These are phyloP conservation scores for Thumatha senex DNA, from an alignment of 2,888 invertebrate species.

Conservation along the genomic window DNA sequence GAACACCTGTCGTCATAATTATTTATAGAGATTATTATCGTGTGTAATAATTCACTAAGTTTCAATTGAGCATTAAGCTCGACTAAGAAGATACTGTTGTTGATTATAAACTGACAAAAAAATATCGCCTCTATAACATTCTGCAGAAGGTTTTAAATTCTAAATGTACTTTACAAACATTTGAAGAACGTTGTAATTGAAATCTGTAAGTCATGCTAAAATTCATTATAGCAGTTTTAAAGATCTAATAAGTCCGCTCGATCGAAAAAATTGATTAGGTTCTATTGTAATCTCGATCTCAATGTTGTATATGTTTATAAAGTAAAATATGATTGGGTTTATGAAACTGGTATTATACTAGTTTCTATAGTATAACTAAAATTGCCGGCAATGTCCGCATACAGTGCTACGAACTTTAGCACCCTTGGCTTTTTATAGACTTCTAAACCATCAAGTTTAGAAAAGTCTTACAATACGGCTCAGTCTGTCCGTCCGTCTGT, in stretches of 20 bases:
- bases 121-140: background rate
- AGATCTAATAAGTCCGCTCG: conserved; percentile 28
- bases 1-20: conserved; percentile 51
- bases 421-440: too few species aligned
- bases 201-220: conserved; percentile 39
- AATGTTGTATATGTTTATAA: conserved; percentile 7
- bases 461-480: too few species aligned
- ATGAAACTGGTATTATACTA: background rate
- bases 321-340: conserved; percentile 4
- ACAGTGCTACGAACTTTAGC: background rate
- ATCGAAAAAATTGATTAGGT: conserved; percentile 20
- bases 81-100: conserved; percentile 31
- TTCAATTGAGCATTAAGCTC: conserved; percentile 60
- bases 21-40: conserved; percentile 80
- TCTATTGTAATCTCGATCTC: conserved; percentile 14
- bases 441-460: too few species aligned
- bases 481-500: too few species aligned
- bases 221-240: conserved; percentile 32
- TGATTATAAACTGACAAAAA: conserved; percentile 18
- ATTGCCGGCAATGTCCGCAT: background rate
- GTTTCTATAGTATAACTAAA: background rate
- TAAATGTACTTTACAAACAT: background rate
- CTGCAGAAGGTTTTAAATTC: background rate
- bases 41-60: conserved; percentile 78
- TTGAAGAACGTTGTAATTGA: conserved; percentile 29